These are phyloP conservation scores for Scaptodrosophila lebanonensis DNA, from an alignment of 1,140 invertebrate species.

Conservation along the genomic window DNA sequence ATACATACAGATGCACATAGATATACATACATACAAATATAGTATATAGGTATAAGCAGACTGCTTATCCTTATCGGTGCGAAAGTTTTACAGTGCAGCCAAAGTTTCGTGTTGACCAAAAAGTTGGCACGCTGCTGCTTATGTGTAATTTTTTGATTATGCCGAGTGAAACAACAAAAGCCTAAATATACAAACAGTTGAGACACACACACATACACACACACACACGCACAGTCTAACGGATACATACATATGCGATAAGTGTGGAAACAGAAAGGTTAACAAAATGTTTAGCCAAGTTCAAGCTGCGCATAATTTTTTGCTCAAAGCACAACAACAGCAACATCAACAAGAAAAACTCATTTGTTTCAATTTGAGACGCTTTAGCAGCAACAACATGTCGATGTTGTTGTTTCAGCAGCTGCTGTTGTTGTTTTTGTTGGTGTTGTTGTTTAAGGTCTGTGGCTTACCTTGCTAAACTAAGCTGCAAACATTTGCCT, in stretches of 20 bases:
- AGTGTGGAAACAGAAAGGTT: too few species aligned
- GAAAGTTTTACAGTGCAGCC: constrained; percentile 25
- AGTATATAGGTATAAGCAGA: constrained; percentile 10
- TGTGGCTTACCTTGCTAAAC: constrained; percentile 39
- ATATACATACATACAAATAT: not conserved
- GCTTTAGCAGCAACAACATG: constrained; percentile 26
- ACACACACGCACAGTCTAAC: too few species aligned
- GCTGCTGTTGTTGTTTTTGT: not conserved
- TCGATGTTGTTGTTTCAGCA: constrained; percentile 15
- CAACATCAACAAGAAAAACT: not conserved
- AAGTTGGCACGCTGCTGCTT: constrained; percentile 43
- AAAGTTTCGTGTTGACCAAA: constrained; percentile 22
- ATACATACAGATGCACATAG: constrained; percentile 24
- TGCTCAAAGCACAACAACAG: not conserved
- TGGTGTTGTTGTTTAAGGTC: constrained; percentile 15
- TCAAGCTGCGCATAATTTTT: constrained; percentile 21
- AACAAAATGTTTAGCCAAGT: constrained; percentile 11
- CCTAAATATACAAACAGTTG: constrained; percentile 31
- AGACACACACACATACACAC: too few species aligned
- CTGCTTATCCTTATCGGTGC: constrained; percentile 30
- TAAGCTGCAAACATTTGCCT: constrained; percentile 36
- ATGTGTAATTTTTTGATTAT: constrained; percentile 52
- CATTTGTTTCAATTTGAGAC: constrained; percentile 49
- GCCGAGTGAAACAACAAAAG: constrained; percentile 41
- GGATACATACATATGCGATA: too few species aligned